These are phyloP conservation scores for Drosophila jambulina DNA, from an alignment of 1,140 invertebrate species.

Conservation along the genomic window DNA sequence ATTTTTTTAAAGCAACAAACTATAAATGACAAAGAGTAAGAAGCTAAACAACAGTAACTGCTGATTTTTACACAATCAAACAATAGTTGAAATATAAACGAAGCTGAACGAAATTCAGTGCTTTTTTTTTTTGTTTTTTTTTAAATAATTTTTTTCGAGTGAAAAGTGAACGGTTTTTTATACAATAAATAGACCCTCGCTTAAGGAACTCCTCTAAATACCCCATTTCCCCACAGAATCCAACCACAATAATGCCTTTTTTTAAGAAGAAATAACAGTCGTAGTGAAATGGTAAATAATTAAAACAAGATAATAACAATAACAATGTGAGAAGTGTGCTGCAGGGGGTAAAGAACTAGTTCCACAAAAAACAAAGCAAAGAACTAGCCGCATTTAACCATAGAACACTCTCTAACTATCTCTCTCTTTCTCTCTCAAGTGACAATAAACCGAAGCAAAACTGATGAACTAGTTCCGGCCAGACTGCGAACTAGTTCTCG, in stretches of 20 bases:
- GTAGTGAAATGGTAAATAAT: slow-evolving; percentile 15
- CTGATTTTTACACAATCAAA: slow-evolving; percentile 48
- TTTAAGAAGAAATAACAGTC: slow-evolving; percentile 2
- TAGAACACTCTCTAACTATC: slow-evolving; percentile 16
- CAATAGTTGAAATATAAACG: slow-evolving; percentile 51
- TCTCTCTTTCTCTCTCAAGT: slow-evolving; percentile 26
- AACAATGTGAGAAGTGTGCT: slow-evolving; percentile 17
- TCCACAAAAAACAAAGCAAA: not conserved
- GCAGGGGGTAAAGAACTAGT: slow-evolving; percentile 32
- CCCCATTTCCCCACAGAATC: not conserved
- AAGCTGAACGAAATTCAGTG: slow-evolving; percentile 5
- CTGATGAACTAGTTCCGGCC: not conserved
- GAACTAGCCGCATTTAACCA: slow-evolving; percentile 38
- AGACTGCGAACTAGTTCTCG: slow-evolving; percentile 10
- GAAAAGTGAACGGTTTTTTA: slow-evolving; percentile 31
- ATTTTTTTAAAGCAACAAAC: slow-evolving; percentile 52
- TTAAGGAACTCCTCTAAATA: slow-evolving; percentile 1
- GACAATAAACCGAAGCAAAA: slow-evolving; percentile 53
- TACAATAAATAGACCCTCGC: slow-evolving; percentile 20
- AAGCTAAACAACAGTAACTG: slow-evolving; percentile 26
- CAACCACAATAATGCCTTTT: slow-evolving; percentile 38
- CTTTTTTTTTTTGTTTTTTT: slow-evolving; percentile 17
- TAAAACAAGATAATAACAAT: not conserved
- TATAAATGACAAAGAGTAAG: slow-evolving; percentile 30
- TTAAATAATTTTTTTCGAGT: slow-evolving; percentile 19